Percentiles rank a stretch among this genome's conserved stretches.
Conservation (phyloP, 2,888 invertebrate species). For the Volucella inanis region DNA sequence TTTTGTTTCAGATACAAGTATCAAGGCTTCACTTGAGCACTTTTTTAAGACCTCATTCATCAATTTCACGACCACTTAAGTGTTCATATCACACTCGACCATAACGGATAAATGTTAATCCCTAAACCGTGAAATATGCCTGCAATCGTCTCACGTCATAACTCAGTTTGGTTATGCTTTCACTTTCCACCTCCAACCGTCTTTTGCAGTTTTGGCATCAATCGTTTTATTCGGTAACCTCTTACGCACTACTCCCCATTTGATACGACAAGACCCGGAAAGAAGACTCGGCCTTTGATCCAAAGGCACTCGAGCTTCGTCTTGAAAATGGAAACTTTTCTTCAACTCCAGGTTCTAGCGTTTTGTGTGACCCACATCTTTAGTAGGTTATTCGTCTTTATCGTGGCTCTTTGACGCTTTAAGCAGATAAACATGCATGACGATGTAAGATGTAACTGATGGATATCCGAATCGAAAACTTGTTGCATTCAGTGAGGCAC, state of each 20-base stretch:
- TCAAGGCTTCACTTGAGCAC: conserved; percentile 30
- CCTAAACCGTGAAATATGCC: conserved; percentile 56
- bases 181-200: conserved; percentile 53
- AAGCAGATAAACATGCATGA: conserved; percentile 56
- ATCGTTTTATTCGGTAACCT: conserved; percentile 47
- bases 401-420: conserved; percentile 31
- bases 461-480: conserved; percentile 57
- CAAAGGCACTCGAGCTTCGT: conserved; percentile 11
- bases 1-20: not conserved
- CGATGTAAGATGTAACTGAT: conserved; percentile 45
- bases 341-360: conserved; percentile 46
- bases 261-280: conserved; percentile 20
- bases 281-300: conserved; percentile 22
- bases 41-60: conserved; percentile 33
- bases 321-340: conserved; percentile 65
- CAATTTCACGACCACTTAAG: conserved; percentile 49
- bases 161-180: conserved; percentile 63
- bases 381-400: conserved; percentile 66
- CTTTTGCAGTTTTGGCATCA: not conserved
- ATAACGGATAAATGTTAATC: conserved; percentile 35
- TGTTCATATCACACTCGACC: conserved; percentile 12
- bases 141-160: conserved; percentile 54
- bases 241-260: conserved; percentile 3
- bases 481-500: conserved; percentile 31
- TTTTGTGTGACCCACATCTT: conserved; percentile 70